A percentile compares a stretch with the other conserved stretches of the same genome.
Evolutionary conservation across 2,113 vertebrate genomes (phyloP).

Genomic region (Ctenodactylus gundi): DNA sequence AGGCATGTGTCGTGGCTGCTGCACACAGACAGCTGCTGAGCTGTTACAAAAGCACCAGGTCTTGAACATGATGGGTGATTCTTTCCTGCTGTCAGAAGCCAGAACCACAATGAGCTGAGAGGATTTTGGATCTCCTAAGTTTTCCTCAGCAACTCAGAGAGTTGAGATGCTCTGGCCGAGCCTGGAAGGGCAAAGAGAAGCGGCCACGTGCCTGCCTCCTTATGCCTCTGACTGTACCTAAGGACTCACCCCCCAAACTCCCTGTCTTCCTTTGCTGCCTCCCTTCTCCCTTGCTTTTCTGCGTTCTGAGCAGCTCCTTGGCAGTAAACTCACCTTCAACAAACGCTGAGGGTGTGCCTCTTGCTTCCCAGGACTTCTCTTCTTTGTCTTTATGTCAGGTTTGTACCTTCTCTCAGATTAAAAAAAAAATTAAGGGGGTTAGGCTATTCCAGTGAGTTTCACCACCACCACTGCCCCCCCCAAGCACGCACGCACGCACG

Average conservation of each 20-base stretch:
- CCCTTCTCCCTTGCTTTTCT: neutral
- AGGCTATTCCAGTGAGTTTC: neutral
- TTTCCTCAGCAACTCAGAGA: neutral
- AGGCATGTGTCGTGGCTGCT: neutral
- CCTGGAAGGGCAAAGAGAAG: neutral
- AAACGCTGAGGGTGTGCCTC: neutral
- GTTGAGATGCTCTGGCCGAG: neutral
- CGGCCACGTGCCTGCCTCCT: rapidly evolving
- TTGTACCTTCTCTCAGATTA: neutral
- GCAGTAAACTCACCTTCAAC: neutral
- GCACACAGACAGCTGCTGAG: neutral
- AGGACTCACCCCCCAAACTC: too few relatives aligned
- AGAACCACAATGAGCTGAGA: neutral
- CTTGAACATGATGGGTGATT: neutral
- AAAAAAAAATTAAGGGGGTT: neutral
- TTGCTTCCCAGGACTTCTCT: neutral
- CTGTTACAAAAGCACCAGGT: neutral
- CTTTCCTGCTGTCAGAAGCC: neutral
- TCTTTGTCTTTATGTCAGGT: neutral
- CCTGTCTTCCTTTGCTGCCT: neutral
- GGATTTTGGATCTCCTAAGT: neutral
- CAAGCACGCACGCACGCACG: too few relatives aligned
- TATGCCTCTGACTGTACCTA: neutral
- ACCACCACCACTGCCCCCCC: neutral
- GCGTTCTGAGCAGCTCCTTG: neutral